phyloP scores from a whole-genome alignment of 2,797 vertebrate genomes.

The Streptopelia turtur region DNA sequence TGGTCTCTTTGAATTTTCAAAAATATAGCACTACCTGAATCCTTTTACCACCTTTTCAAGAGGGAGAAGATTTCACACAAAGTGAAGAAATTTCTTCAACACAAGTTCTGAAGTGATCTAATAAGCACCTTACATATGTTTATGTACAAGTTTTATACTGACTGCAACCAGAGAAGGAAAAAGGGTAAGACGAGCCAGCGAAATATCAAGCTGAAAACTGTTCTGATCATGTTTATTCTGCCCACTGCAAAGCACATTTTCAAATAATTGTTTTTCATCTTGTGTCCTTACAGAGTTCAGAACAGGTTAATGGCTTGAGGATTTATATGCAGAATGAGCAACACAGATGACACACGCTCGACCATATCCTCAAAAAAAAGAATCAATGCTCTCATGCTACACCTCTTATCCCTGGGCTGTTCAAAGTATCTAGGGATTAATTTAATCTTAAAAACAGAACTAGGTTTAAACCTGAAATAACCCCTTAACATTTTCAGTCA shows the following conservation, averaged over 20 bases:
- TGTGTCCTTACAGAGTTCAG: neutral
- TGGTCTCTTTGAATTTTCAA: neutral
- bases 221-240: neutral
- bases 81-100: neutral
- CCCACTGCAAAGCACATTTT: neutral
- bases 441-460: conserved; percentile 19
- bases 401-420: neutral
- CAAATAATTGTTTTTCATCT: neutral
- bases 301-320: conserved; percentile 2
- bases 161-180: neutral
- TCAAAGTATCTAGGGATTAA: neutral
- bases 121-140: neutral
- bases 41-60: neutral
- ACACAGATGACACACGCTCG: neutral
- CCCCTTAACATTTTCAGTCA: neutral
- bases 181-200: neutral
- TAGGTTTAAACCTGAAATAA: conserved; percentile 32
- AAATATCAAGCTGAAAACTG: neutral
- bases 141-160: neutral
- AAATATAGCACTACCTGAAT: neutral
- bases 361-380: neutral
- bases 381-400: neutral
- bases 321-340: neutral
- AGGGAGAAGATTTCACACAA: neutral
- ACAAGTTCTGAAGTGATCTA: neutral